Conservation (phyloP, 2,113 vertebrate species). For the Ciconia maguari region DNA sequence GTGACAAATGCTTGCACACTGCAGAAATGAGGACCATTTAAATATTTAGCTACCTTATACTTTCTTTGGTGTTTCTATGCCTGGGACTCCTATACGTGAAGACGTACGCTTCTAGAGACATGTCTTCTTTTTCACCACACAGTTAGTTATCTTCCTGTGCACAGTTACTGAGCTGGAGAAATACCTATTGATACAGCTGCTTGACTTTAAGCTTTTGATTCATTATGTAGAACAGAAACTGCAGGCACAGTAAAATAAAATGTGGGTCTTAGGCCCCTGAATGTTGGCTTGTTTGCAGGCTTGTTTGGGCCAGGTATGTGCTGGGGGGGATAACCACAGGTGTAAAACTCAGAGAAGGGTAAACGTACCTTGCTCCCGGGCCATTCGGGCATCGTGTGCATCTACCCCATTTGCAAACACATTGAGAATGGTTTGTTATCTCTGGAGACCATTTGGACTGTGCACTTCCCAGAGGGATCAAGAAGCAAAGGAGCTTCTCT, state of each 20-base stretch:
- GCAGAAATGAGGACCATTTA: neutral
- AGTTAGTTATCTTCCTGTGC: neutral
- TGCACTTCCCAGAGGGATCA: neutral
- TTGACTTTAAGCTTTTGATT: neutral
- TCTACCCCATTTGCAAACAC: neutral
- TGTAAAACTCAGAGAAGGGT: neutral
- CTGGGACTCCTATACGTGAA: neutral
- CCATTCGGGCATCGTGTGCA: neutral
- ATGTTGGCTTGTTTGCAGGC: neutral
- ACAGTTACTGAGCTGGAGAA: neutral
- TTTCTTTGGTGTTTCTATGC: neutral
- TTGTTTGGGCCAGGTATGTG: neutral
- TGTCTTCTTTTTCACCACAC: neutral
- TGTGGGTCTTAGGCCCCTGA: neutral
- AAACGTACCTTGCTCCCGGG: neutral
- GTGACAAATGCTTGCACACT: neutral
- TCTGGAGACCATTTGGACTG: neutral
- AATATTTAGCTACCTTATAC: neutral
- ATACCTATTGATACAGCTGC: neutral
- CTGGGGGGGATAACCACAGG: neutral
- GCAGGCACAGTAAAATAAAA: neutral
- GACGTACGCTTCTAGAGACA: neutral
- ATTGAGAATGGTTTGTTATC: neutral
- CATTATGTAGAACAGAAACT: neutral
- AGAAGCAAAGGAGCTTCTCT: neutral